Evolutionary conservation across 1,140 invertebrate genomes (phyloP), one percentile per base, ranked within the genome.

Genomic region (Eurosta solidaginis): DNA sequence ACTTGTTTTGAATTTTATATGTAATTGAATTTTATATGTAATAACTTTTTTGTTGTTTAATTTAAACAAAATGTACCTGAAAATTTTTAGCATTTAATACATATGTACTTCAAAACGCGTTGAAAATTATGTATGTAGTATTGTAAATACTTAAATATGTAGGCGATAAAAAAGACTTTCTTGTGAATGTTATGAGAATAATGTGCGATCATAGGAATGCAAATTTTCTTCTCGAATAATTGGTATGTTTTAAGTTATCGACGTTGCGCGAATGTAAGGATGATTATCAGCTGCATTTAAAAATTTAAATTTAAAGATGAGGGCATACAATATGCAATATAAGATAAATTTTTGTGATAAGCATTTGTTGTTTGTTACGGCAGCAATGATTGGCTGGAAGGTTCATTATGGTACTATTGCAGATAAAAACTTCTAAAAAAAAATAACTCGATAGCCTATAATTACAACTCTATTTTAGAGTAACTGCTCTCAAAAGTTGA

Each of bases 141-240:
- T n/a, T n/a, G n/a, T n/a, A n/a, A n/a, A n/a, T n/a, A n/a, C n/a
- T 6, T 68, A 68, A 68, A 68, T 40, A 68, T 68, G n/a, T 40
- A 40, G n/a, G 33, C 33, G 33, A n/a, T 40, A 42, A 40, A n/a
- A 22, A 7, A 68, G 33, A 68, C 40, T 40, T 7, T 47, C n/a
- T 63, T n/a, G n/a, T 20, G 33, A 63, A 68, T 36, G 59, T 68
- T 68, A 40, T 5, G 40, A 17, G 59, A 68, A 7, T 68, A 33
- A 68, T 68, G 59, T 68, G 33, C 59, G 59, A 40, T 68, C 40
- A 40, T 68, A 68, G 59, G 59, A 68, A 68, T 68, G 59, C 59
- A 68, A 68, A 68, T 33, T 42, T 68, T 40, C 33, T 68, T 68
- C 54, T 68, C 59, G 59, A 68, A 40, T 40, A 36, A 68, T 68